Base-by-base conservation (phyloP, 2,888 invertebrate genomes). In the Hesperia comma region DNA sequence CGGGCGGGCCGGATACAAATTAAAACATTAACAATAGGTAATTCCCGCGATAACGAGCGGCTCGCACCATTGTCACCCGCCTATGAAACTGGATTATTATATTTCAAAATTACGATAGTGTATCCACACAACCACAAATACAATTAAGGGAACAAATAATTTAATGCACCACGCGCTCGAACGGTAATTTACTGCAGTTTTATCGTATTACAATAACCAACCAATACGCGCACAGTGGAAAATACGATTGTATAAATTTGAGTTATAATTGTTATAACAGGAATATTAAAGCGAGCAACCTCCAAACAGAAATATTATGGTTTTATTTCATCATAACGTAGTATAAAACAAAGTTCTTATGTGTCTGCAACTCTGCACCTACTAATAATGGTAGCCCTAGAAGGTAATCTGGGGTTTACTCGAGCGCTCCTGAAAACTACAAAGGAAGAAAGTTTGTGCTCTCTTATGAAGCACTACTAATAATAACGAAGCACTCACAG, bases 1-100 rank as follows among this genome's bases (percentile, higher is more conserved):
- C n/a, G n/a, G n/a, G n/a, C n/a, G 64, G 78, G 79, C 78, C 81
- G 80, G 85, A 85, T 81, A 86, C 87, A 88, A 90, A 90, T 90
- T 90, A 88, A 90, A 89, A 87, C 85, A 90, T 88, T 88, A 88
- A 90, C 88, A 88, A 88, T 89, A 88, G 86, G 85, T 87, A 86
- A 90, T 90, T 87, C 86, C 83, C 85, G 79, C 79, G 83, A 84
- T 87, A 89, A 89, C 87, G 86, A 88, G 87, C 86, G 83, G 80
- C 79, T 79, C 82, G 83, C 81, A 79, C 86, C 84, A 87, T 90
- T 89, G 88, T 87, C 83, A 80, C 81, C 80, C 82, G 82, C 83
- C 85, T 85, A 83, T 84, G 83, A 86, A 87, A 85, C 82, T 83
- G 83, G 83, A 88, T 89, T 86, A 88, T 87, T 86, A 87, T 86